phyloP scores from a whole-genome alignment of 2,113 vertebrate genomes.

The Okapia johnstoni region DNA sequence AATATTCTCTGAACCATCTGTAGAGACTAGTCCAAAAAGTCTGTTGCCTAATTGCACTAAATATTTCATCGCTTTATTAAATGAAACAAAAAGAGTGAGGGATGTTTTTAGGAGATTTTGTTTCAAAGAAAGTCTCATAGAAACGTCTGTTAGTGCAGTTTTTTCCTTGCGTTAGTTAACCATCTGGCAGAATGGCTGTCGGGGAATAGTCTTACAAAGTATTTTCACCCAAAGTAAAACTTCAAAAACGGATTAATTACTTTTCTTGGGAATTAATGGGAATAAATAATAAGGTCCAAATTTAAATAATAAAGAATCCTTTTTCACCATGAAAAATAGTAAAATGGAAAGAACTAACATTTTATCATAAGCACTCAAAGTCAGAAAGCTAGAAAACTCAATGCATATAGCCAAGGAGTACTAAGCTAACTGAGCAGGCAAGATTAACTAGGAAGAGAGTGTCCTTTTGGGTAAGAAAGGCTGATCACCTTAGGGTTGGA shows the following conservation, averaged over 20 bases:
- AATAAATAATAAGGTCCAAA: background rate
- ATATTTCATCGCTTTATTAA: conserved; percentile 2
- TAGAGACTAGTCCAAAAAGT: background rate
- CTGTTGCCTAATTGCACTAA: background rate
- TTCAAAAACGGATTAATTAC: background rate
- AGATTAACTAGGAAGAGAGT: background rate
- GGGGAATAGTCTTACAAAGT: background rate
- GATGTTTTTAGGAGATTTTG: background rate
- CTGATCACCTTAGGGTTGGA: background rate
- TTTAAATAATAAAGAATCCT: conserved; percentile 31
- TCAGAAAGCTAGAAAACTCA: background rate
- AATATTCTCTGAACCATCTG: background rate
- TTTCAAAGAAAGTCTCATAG: background rate
- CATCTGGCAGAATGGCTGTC: background rate
- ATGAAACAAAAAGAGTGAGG: background rate
- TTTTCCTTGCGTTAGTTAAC: background rate
- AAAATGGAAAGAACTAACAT: background rate
- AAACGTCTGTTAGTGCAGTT: background rate
- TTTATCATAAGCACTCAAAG: background rate
- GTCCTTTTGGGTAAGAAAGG: background rate
- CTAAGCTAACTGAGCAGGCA: background rate
- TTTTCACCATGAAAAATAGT: background rate
- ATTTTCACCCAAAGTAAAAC: conserved; percentile 9
- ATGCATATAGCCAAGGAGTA: background rate
- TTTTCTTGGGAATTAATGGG: background rate